Base-by-base conservation (phyloP, 2,797 vertebrate genomes). In the Hozukius guyotensis region DNA sequence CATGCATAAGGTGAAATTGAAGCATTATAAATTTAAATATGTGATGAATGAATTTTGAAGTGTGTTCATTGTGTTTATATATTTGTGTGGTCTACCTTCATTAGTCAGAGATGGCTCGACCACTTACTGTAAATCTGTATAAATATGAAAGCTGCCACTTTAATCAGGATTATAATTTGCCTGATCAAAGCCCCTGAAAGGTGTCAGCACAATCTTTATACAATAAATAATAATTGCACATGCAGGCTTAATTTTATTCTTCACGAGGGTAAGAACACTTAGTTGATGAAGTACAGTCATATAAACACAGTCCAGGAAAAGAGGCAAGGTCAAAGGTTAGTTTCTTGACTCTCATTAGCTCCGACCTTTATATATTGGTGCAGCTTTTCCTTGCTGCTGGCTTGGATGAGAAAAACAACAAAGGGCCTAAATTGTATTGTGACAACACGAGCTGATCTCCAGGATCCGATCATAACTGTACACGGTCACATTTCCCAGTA, bases 151-250 rank as follows among this genome's bases (percentile, higher is more conserved):
- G n/a, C 38, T 64, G 56, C 36, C 52, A n/a, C 71, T 73, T 67
- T 18, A 66, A 61, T 77, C 46, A 24, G 59, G 25, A 60, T 68
- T 72, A 31, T 36, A 49, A 12, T 27, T 56, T 36, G n/a, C 29
- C 22, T 55, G n/a, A 60, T 83, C 29, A 75, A 78, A 65, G 83
- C 62, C 25, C 46, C 38, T 78, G 80, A 64, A 53, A 34, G 67
- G 25, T 69, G 55, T 72, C 70, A 75, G 73, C 82, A 65, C 62
- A 65, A 52, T 32, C 22, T 49, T 61, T 62, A 62, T 77, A 14
- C 68, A 52, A 59, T 60, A 76, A 78, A 78, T 87, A 82, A 62
- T 42, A 86, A 62, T 42, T 69, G 34, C 42, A 57, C 46, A 29
- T 46, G 64, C 27, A 62, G 66, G 29, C n/a, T 71, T 64, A 0